A percentile compares a stretch with the other conserved stretches of the same genome.
Conservation (phyloP, 1,140 invertebrate species). For the Rhagoletis pomonella region DNA sequence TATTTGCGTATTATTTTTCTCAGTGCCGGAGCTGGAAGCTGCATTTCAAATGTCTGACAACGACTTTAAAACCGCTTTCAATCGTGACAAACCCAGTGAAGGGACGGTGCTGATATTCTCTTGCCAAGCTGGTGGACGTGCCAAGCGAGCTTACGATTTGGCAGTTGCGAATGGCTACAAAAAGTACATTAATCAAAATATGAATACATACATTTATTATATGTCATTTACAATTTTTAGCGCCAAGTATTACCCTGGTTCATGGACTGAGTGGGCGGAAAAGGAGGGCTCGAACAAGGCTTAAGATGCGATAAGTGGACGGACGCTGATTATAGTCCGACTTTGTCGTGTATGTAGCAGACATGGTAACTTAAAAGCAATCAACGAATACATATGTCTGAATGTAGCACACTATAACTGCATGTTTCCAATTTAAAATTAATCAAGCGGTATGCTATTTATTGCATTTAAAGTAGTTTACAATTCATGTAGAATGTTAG, state of each 20-base stretch:
- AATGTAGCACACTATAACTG: background rate
- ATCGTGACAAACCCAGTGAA: constrained; percentile 74
- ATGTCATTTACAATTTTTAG: constrained; percentile 75
- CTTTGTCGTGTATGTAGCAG: background rate
- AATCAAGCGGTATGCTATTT: background rate
- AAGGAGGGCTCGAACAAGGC: constrained; percentile 62
- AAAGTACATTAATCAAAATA: constrained; percentile 71
- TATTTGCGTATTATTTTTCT: background rate
- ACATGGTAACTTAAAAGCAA: constrained; percentile 1
- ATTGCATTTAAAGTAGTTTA: constrained; percentile 35
- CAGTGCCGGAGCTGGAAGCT: constrained; percentile 75
- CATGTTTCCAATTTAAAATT: constrained; percentile 7
- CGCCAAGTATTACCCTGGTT: constrained; percentile 90
- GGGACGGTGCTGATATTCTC: constrained; percentile 77
- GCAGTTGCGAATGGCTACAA: constrained; percentile 75
- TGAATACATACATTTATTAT: constrained; percentile 53
- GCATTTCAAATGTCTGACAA: constrained; percentile 75
- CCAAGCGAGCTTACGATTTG: constrained; percentile 75
- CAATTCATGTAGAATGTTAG: constrained; percentile 1
- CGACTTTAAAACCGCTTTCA: constrained; percentile 75
- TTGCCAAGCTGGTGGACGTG: constrained; percentile 76
- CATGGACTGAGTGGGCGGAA: constrained; percentile 85
- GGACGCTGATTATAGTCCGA: background rate
- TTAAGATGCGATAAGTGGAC: background rate
- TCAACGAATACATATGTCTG: no score